phyloP scores from a whole-genome alignment of 2,888 invertebrate genomes.

The Harpalus rufipes region DNA sequence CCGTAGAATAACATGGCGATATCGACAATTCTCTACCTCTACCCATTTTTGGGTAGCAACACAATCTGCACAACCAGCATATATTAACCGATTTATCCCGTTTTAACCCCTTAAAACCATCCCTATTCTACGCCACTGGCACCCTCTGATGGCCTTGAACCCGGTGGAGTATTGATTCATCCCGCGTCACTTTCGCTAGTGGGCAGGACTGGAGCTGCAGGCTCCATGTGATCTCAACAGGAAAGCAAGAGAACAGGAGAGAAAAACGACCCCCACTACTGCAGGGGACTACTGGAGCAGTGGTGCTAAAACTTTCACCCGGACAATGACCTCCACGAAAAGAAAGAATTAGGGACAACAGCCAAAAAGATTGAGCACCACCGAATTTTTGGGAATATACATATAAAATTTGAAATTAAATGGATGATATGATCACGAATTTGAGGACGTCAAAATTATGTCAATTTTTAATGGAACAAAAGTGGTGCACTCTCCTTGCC shows the following conservation, averaged over 20 bases:
- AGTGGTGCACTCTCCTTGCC: no score
- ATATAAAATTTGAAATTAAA: no score
- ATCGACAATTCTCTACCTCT: no score
- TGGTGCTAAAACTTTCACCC: slow-evolving; percentile 54
- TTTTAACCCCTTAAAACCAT: not conserved
- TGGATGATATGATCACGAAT: no score
- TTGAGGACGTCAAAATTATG: no score
- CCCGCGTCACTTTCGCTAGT: slow-evolving; percentile 59
- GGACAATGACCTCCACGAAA: slow-evolving; percentile 18
- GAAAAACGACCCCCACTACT: not conserved
- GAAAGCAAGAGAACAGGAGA: not conserved
- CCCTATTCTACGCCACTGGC: not conserved
- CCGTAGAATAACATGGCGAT: no score
- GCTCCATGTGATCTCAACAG: slow-evolving; percentile 47
- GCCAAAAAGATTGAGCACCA: not conserved
- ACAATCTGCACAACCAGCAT: no score
- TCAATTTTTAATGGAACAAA: no score
- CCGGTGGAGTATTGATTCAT: slow-evolving; percentile 72
- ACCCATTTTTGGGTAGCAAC: no score
- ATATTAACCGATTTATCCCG: not conserved
- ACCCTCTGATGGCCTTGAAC: slow-evolving; percentile 72
- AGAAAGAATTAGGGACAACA: not conserved
- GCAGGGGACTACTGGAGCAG: slow-evolving; percentile 24
- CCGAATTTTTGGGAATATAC: no score
- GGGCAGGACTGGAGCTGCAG: slow-evolving; percentile 20